phyloP scores from a whole-genome alignment of 2,888 invertebrate genomes.

The Microchrysa polita region DNA sequence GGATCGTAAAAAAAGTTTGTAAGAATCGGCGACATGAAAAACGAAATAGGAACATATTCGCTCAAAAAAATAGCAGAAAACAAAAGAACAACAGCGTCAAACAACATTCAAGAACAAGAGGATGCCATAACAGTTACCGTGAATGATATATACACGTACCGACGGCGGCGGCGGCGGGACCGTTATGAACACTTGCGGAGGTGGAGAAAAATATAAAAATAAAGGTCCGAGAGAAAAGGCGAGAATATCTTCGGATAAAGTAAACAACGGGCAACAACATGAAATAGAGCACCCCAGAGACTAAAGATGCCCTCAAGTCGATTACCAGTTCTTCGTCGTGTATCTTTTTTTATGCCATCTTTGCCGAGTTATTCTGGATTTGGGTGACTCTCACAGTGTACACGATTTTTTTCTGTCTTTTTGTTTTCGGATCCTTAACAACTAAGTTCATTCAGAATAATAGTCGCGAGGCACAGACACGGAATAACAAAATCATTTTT shows the following conservation, averaged over 20 bases:
- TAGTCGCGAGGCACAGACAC: conserved; percentile 33
- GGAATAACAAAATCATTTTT: conserved; percentile 44
- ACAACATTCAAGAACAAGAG: conserved; percentile 12
- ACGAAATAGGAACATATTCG: not conserved
- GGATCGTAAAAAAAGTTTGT: conserved; percentile 43
- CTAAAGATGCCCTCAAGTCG: conserved; percentile 39
- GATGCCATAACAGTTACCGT: conserved; percentile 39
- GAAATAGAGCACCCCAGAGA: conserved; percentile 43
- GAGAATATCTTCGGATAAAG: conserved; percentile 39
- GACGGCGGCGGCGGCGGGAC: no score
- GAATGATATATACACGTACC: conserved; percentile 33
- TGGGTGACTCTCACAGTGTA: not conserved
- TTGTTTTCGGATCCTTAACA: not conserved
- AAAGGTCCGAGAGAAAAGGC: conserved; percentile 6
- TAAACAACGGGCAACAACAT: conserved; percentile 44
- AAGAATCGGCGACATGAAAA: conserved; percentile 24
- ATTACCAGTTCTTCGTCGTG: conserved; percentile 15
- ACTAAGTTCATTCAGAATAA: conserved; percentile 33
- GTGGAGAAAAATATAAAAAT: not conserved
- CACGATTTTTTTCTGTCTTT: not conserved
- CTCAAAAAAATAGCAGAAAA: not conserved
- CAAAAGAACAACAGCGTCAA: conserved; percentile 17
- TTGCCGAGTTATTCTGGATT: conserved; percentile 1
- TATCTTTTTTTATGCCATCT: not conserved
- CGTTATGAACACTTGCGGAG: not conserved